Evolutionary conservation across 2,888 invertebrate species (phyloP).

Genomic region (Criorhina ranunculi): DNA sequence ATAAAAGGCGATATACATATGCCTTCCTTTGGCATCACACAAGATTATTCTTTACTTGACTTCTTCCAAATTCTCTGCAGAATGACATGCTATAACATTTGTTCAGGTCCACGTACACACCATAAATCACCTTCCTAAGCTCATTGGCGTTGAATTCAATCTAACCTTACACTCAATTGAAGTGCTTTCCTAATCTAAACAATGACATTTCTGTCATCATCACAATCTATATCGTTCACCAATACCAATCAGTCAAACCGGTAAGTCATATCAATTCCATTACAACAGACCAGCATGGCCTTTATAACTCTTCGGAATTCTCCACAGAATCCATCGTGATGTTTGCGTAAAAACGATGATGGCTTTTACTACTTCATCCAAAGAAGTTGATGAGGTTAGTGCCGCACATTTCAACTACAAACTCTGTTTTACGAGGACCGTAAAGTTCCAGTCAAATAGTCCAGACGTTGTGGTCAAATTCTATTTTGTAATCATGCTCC

Average conservation of each 20-base stretch:
- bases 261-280: not conserved
- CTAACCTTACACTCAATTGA: too few species aligned
- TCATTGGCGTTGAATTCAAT: too few species aligned
- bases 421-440: not conserved
- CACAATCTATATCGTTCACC: not conserved
- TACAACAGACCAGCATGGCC: not conserved
- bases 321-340: not conserved
- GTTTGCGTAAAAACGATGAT: not conserved
- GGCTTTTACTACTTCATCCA: not conserved
- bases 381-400: constrained; percentile 1
- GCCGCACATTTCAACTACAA: constrained; percentile 5
- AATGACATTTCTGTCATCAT: not conserved
- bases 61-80: too few species aligned
- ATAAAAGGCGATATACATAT: too few species aligned
- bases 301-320: not conserved
- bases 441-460: constrained; percentile 53
- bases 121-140: too few species aligned
- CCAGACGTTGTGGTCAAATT: constrained; percentile 66
- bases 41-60: too few species aligned
- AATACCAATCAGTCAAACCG: not conserved
- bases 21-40: too few species aligned
- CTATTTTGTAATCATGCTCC: constrained; percentile 60
- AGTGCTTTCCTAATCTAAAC: too few species aligned
- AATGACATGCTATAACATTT: too few species aligned
- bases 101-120: too few species aligned